Evolutionary conservation across 1,140 invertebrate species (phyloP).

Genomic region (Dendrolimus punctatus): DNA sequence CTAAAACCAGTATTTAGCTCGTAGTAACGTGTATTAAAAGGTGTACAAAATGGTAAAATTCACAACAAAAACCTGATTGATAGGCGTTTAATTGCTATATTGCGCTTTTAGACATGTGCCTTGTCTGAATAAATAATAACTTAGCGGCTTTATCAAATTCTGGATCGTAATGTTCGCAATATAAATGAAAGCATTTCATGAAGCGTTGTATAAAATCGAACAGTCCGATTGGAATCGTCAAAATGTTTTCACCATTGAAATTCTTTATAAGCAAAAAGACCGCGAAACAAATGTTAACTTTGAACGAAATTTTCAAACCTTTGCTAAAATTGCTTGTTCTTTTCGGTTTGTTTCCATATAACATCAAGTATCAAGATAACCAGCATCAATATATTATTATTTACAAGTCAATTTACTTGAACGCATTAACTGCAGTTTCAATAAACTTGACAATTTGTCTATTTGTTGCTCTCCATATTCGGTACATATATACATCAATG

Average conservation of each 20-base stretch:
- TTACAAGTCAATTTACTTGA: slow-evolving; percentile 38
- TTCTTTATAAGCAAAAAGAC: slow-evolving; percentile 3
- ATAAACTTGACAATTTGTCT: slow-evolving; percentile 20
- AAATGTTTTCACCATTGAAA: slow-evolving; percentile 15
- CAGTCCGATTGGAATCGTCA: background rate
- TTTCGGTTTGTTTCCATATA: slow-evolving; percentile 41
- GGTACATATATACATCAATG: slow-evolving; percentile 22
- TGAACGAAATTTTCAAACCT: slow-evolving; percentile 35
- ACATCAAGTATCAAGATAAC: slow-evolving; percentile 27
- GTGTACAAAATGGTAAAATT: no score
- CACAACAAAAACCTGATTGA: slow-evolving; percentile 2
- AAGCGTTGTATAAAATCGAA: background rate
- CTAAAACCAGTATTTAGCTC: background rate
- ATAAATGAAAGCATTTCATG: slow-evolving; percentile 6
- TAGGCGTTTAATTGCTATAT: slow-evolving; percentile 18
- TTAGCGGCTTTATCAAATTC: slow-evolving; percentile 1
- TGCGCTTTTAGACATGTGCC: slow-evolving; percentile 10
- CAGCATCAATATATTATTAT: slow-evolving; percentile 26
- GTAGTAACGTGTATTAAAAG: no score
- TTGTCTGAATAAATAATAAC: slow-evolving; percentile 22
- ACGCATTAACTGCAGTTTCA: slow-evolving; percentile 30
- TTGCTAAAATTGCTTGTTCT: slow-evolving; percentile 31
- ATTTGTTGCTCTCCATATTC: slow-evolving; percentile 31
- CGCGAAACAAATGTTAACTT: slow-evolving; percentile 6
- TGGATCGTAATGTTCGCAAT: slow-evolving; percentile 3